Evolutionary conservation across 2,797 vertebrate genomes (phyloP), one percentile per base, ranked within the genome.

Genomic region (Nannoperca australis): DNA sequence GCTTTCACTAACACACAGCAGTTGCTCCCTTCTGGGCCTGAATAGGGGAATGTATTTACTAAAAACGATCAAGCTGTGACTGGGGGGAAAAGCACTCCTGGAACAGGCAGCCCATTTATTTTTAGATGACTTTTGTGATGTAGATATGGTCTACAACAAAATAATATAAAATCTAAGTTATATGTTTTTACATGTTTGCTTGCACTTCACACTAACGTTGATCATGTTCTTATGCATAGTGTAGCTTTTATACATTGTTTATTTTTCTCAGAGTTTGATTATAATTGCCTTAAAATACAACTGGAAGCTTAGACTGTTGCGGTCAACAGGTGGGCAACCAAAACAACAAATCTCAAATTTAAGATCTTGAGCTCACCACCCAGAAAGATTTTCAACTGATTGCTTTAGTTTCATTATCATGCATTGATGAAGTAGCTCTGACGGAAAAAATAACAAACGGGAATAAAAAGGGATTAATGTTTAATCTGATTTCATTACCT

Each of bases 1-100:
- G 66, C 54, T 75, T 67, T 84, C 67, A 81, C 69, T 62, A 79
- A 84, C 78, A 75, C 56, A 42, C 44, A 83, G 81, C 77, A 60
- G 73, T 82, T 78, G 61, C 72, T 82, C 73, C 70, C 70, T 75
- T 75, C 55, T 1, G 30, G 56, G 32, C 47, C 49, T 40, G 58
- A 73, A 74, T 59, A 72, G 59, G 27, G 40, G 59, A 76, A 71
- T 61, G 73, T 30, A 79, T 83, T 70, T 67, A 47, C 42, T 59
- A 71, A 80, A 86, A 88, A 78, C 56, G 18, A 75, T 74, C 44
- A 70, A 68, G 64, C 55, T 73, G 54, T 69, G 62, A 81, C 51
- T 53, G 38, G 40, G 51, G 27, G 22, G 40, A 47, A 70, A 87
- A 73, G 14, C 49, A 22, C 17, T 30, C 24, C 49, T 24, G 17